These are phyloP conservation scores for Phorcus lineatus DNA, from an alignment of 2,888 invertebrate species.

Conservation along the genomic window DNA sequence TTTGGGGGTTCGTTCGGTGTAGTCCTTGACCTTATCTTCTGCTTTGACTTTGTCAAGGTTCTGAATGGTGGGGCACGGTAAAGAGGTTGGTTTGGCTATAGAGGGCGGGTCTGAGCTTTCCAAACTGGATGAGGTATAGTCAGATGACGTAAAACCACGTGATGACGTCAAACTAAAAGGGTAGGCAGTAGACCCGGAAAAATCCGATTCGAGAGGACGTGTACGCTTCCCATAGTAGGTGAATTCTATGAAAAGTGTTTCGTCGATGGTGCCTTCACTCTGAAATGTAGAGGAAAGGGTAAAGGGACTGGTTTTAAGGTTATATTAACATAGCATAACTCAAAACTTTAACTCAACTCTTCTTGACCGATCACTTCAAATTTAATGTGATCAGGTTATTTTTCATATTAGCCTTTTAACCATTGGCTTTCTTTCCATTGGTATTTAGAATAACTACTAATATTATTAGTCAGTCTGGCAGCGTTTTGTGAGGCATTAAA, in stretches of 20 bases:
- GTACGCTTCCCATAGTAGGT: constrained; percentile 22
- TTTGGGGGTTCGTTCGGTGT: background rate
- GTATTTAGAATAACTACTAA: too few relatives aligned
- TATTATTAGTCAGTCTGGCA: too few relatives aligned
- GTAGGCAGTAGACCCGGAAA: background rate
- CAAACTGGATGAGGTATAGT: background rate
- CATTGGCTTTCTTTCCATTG: too few relatives aligned
- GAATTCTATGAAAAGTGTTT: constrained; percentile 21
- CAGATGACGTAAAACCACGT: background rate
- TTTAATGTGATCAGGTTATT: too few relatives aligned
- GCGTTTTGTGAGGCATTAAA: too few relatives aligned
- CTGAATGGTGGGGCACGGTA: background rate
- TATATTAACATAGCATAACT: too few relatives aligned
- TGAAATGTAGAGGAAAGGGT: background rate
- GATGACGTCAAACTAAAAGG: background rate
- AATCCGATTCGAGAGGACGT: background rate
- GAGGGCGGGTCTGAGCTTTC: background rate
- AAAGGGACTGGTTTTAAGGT: too few relatives aligned
- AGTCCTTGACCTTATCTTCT: background rate
- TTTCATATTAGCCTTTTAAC: too few relatives aligned
- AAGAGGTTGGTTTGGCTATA: too few relatives aligned
- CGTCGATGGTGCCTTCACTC: background rate
- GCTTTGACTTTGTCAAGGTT: background rate
- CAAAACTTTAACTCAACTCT: too few relatives aligned
- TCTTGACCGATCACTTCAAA: too few relatives aligned